Conservation (phyloP, 2,888 invertebrate species). For the Rutpela maculata region DNA sequence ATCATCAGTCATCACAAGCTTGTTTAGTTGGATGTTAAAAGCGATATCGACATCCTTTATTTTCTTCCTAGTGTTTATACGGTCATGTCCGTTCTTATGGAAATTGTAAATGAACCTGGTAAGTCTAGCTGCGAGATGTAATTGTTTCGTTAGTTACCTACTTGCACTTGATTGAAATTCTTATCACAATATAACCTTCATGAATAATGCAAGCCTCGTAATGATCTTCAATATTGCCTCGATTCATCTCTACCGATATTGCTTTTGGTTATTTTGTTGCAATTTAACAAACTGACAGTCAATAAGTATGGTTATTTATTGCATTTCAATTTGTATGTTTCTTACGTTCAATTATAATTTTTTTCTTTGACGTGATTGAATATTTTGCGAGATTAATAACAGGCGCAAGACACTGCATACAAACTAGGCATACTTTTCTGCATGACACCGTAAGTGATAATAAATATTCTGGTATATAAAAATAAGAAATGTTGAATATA, state of each 20-base stretch:
- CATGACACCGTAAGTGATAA: too few species aligned
- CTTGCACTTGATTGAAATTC: conserved; percentile 38
- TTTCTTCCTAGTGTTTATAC: conserved; percentile 10
- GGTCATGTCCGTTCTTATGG: conserved; percentile 22
- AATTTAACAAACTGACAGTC: conserved; percentile 34
- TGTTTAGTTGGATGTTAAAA: background rate
- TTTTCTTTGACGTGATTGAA: conserved; percentile 12
- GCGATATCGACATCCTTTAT: conserved; percentile 1
- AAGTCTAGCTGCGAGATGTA: conserved; percentile 37
- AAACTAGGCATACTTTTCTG: background rate
- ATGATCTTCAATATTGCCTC: conserved; percentile 38
- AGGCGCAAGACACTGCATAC: background rate
- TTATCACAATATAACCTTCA: conserved; percentile 34
- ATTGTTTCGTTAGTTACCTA: conserved; percentile 38
- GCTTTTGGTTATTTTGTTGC: conserved; percentile 39
- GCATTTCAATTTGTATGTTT: conserved; percentile 36
- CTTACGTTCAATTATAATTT: conserved; percentile 26
- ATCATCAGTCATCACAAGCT: background rate
- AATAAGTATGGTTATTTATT: conserved; percentile 39
- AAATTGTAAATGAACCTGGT: conserved; percentile 37
- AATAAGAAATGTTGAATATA: too few species aligned
- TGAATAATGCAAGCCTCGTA: conserved; percentile 35
- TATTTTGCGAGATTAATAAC: conserved; percentile 2
- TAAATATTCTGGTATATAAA: too few species aligned
- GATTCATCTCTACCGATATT: conserved; percentile 38